These are phyloP conservation scores for Xestia sexstrigata DNA, from an alignment of 2,888 invertebrate genomes.

Conservation along the genomic window DNA sequence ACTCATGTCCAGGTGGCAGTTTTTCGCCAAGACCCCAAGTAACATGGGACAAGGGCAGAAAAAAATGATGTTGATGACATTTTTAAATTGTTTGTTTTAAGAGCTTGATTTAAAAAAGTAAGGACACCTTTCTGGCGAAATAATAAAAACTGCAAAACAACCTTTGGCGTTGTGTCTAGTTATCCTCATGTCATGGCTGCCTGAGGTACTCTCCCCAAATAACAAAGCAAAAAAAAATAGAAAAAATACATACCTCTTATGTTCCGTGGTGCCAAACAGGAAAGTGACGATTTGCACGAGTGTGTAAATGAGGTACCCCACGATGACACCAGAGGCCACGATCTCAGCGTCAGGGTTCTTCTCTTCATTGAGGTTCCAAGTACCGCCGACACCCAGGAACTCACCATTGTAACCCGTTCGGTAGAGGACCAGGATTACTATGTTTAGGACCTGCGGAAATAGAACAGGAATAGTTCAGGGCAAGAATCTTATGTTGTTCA, in stretches of 20 bases:
- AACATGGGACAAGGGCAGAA: background rate
- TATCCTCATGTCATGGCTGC: background rate
- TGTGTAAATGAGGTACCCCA: slow-evolving; percentile 96
- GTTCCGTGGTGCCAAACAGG: slow-evolving; percentile 94
- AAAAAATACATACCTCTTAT: slow-evolving; percentile 91
- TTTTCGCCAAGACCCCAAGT: background rate
- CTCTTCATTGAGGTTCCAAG: slow-evolving; percentile 97
- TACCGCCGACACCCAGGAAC: slow-evolving; percentile 96
- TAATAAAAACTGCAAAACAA: background rate
- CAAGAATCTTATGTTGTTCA: background rate
- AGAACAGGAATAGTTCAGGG: background rate
- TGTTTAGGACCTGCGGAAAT: slow-evolving; percentile 93
- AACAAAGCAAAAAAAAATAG: background rate
- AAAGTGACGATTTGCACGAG: slow-evolving; percentile 94
- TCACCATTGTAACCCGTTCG: slow-evolving; percentile 95
- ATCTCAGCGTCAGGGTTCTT: slow-evolving; percentile 97
- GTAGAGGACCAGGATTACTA: slow-evolving; percentile 95
- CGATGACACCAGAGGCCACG: slow-evolving; percentile 96
- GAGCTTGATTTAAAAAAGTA: background rate
- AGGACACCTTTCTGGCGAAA: background rate
- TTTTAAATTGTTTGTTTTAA: background rate
- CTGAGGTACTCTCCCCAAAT: background rate
- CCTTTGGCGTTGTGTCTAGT: background rate
- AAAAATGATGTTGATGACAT: background rate
- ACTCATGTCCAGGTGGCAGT: too few species aligned